Evolutionary conservation across 30 jellyfish, hydroid and myxozoan genomes (phyloP).

Genomic region (Sanderia malayensis): DNA sequence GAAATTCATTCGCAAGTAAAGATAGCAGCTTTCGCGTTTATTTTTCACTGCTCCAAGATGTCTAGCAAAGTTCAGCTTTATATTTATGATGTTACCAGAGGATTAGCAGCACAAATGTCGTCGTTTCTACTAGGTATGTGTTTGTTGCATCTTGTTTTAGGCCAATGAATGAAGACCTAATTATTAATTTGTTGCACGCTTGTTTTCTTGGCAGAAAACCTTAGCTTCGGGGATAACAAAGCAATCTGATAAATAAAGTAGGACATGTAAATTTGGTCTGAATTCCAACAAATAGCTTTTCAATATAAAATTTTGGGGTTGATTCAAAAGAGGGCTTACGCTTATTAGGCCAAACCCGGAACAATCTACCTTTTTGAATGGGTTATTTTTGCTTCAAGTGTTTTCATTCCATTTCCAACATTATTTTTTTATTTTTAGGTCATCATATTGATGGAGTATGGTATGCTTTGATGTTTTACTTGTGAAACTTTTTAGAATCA

Average conservation of each 20-base stretch:
- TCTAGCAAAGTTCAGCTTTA: conserved; percentile 54
- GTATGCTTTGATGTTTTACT: conserved; percentile 12
- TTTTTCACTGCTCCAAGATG: no score
- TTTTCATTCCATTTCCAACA: not conserved
- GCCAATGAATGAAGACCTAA: no score
- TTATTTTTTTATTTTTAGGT: conserved; percentile 29
- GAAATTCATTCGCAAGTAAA: no score
- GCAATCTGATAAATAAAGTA: no score
- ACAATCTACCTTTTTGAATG: not conserved
- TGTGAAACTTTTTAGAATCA: not conserved
- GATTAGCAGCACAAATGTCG: conserved; percentile 79
- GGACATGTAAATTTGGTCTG: no score
- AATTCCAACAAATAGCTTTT: no score
- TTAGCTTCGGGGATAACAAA: no score
- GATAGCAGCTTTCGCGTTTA: no score
- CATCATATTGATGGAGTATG: conserved; percentile 63
- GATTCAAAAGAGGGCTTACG: no score
- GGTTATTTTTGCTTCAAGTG: not conserved
- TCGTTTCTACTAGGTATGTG: conserved; percentile 56
- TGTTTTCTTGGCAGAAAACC: no score
- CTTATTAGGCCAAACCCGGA: not conserved
- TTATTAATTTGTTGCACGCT: no score
- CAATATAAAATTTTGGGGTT: no score
- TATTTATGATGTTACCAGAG: conserved; percentile 78
- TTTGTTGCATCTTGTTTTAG: not conserved